Evolutionary conservation across 2,113 vertebrate species (phyloP), one percentile per base, ranked within the genome.

Genomic region (Urocitellus parryii): DNA sequence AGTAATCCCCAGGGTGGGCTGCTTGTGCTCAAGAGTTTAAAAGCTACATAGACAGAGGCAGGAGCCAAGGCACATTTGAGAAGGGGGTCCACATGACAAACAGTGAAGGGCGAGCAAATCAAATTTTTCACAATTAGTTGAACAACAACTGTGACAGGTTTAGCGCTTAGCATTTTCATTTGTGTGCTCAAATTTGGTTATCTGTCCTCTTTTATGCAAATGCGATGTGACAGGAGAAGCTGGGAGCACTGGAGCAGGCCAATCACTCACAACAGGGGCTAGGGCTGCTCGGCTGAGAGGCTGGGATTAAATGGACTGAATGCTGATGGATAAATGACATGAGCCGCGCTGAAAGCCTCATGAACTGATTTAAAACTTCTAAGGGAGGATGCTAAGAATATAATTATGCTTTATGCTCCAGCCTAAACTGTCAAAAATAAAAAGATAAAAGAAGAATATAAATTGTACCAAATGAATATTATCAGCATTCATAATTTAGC

Each of bases 51-150:
- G 96, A 98, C 98, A 96, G 98, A 98, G 97, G 97, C 98, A 97
- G 98, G 98, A 98, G 98, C 97, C 98, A 98, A 88, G 98, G 97
- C 98, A 98, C 98, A 96, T 98, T 98, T 97, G 99, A 98, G 98
- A 98, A 98, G 98, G 98, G 98, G 98, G 98, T 98, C 98, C 98
- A 94, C 98, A 98, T 99, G 99, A 99, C 99, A 98, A 99, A 99
- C 99, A 98, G 98, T 88, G 98, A 98, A 99, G 98, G 98, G 97
- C 97, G 90, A 98, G 99, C 99, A 99, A 99, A 99, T 99, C 99
- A 97, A 99, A 99, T 99, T 99, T 99, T 99, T 99, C 99, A 99
- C 99, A 99, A 99, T 99, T 99, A 99, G 99, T 99, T 99, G 98
- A 98, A 98, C 98, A 98, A 99, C 99, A 99, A 99, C 99, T 98